Evolutionary conservation across 2,888 invertebrate species (phyloP).

Genomic region (Parthenolecanium corni): DNA sequence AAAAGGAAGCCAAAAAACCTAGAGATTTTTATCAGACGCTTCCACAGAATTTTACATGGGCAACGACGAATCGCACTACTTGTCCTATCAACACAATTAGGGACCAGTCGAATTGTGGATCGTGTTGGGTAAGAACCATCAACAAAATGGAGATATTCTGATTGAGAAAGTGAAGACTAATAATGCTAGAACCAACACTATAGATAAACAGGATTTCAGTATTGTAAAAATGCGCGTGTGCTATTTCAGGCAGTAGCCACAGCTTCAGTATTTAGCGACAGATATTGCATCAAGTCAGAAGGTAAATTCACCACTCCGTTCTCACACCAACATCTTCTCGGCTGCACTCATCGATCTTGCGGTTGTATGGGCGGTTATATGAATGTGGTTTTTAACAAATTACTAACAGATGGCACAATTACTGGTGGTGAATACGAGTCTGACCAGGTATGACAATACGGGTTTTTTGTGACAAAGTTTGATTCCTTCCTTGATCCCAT

Average conservation of each 20-base stretch:
- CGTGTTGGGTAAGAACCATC: conserved; percentile 1
- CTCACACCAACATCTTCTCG: conserved; percentile 22
- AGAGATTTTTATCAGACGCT: background rate
- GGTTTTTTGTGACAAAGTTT: no score
- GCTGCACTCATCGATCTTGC: conserved; percentile 24
- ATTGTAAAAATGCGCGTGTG: no score
- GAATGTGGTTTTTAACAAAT: conserved; percentile 24
- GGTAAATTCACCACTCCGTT: conserved; percentile 19
- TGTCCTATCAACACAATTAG: conserved; percentile 1
- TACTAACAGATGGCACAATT: conserved; percentile 23
- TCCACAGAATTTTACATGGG: background rate
- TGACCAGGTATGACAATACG: conserved; percentile 25
- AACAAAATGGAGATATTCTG: no score
- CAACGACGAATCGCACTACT: no score
- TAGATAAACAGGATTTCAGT: no score
- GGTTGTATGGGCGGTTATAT: conserved; percentile 30
- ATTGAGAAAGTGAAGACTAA: no score
- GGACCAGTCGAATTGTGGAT: conserved; percentile 10
- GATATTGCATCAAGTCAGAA: conserved; percentile 26
- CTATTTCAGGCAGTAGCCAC: conserved; percentile 29
- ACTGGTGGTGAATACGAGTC: conserved; percentile 29
- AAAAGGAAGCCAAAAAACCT: background rate
- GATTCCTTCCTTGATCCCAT: no score
- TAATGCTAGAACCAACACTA: no score
- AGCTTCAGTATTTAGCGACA: conserved; percentile 29